phyloP scores from a whole-genome alignment of 2,113 vertebrate species.

The Pelvicachromis taeniatus region DNA sequence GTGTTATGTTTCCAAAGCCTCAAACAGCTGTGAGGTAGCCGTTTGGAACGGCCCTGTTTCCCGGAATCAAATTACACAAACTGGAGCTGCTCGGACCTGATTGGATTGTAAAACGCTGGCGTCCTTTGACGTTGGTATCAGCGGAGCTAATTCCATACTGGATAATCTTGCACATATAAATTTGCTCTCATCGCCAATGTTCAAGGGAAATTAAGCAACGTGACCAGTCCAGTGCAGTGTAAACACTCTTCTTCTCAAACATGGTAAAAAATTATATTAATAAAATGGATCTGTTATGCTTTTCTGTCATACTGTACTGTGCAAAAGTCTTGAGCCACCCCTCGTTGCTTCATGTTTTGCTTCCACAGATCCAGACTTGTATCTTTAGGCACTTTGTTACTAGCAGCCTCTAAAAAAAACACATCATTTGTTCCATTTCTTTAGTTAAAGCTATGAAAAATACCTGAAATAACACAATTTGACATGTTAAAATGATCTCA shows the following conservation, averaged over 20 bases:
- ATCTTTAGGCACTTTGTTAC: not conserved
- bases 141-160: not conserved
- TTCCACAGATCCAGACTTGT: not conserved
- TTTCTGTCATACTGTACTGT: not conserved
- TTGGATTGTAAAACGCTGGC: not conserved
- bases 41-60: not conserved
- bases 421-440: not conserved
- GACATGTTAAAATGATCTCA: rapidly evolving
- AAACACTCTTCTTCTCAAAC: not conserved
- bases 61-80: not conserved
- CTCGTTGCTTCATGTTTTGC: not conserved
- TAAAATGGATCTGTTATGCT: not conserved
- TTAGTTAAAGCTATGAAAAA: not conserved
- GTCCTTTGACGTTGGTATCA: not conserved
- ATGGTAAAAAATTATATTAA: not conserved
- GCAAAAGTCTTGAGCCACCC: not conserved
- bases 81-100: not conserved
- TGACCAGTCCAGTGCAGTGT: no score
- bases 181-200: not conserved
- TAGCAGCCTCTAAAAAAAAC: not conserved
- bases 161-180: not conserved
- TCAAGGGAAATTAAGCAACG: not conserved
- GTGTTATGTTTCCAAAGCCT: conserved; percentile 16
- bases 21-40: not conserved
- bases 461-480: not conserved